Evolutionary conservation across 2,113 vertebrate genomes (phyloP).

Genomic region (Acrocephalus arundinaceus): DNA sequence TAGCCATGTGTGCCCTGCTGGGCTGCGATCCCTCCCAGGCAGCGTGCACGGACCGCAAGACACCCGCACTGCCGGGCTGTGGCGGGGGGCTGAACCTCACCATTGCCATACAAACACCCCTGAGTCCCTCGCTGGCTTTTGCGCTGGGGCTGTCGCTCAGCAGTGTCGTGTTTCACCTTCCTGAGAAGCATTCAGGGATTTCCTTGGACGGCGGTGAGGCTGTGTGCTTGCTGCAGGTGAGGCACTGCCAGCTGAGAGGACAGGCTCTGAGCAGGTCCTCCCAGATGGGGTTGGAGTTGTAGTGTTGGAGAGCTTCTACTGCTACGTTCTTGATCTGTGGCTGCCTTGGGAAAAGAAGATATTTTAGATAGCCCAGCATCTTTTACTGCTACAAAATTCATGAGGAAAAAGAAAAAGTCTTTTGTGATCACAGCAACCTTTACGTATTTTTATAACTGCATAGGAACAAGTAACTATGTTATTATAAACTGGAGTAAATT

Average conservation of each 20-base stretch:
- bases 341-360: neutral
- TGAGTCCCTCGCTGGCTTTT: neutral
- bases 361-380: neutral
- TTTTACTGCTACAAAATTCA: neutral
- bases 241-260: neutral
- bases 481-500: neutral
- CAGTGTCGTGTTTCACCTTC: neutral
- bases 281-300: neutral
- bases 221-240: neutral
- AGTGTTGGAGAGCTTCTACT: neutral
- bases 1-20: accelerated
- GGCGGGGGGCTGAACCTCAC: accelerated
- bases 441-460: neutral
- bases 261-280: neutral
- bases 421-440: neutral
- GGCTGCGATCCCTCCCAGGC: neutral
- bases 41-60: accelerated
- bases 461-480: neutral
- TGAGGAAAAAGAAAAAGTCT: neutral
- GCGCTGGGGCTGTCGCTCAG: neutral
- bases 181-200: neutral
- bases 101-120: accelerated
- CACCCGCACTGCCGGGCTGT: accelerated
- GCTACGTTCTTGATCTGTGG: neutral
- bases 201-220: neutral